Evolutionary conservation across 2,888 invertebrate genomes (phyloP), one percentile per base, ranked within the genome.

Genomic region (Protophormia terraenovae): DNA sequence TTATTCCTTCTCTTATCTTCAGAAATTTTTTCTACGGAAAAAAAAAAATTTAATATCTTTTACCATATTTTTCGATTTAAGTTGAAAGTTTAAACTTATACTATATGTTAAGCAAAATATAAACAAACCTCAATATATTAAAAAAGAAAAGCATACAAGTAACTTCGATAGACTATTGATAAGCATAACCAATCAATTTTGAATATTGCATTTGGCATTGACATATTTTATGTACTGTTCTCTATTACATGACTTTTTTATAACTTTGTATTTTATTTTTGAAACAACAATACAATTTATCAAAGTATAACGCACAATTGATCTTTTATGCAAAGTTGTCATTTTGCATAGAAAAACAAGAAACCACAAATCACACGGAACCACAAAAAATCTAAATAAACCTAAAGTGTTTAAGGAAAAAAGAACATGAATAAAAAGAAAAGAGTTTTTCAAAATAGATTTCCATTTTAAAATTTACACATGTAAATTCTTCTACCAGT

Each of bases 341-440:
- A 67, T 67, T 67, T 50, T 50, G 6, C 32, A 29, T 14, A 69
- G 22, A 32, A 67, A 53, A 22, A 53, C 45, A 69, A 50, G 22
- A 69, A 35, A 69, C 50, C 50, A 35, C 69, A 69, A 69, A 24
- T 53, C 50, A 69, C 22, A 53, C 5, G 32, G n/a, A 32, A 7
- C 14, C 14, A 8, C 5, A 50, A 35, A 35, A 53, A 53, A 35
- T 53, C 50, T 12, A 53, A 35, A 53, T 24, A 32, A 50, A 69
- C 14, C 29, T 19, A 3, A 12, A 67, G 32, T 29, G 19, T 22
- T 32, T 10, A 32, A 32, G 10, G 10, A 10, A 32, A 4, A 6
- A 2, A 32, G 32, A 32, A 1, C 10, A 8, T 32, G 32, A 32
- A 8, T 14, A 3, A 62, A n/a, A 38, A 22, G 14, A 16, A 24